Percentiles rank a stretch among this genome's conserved stretches.
These are phyloP conservation scores for Hymenopus coronatus DNA, from an alignment of 2,888 invertebrate species.

Conservation along the genomic window DNA sequence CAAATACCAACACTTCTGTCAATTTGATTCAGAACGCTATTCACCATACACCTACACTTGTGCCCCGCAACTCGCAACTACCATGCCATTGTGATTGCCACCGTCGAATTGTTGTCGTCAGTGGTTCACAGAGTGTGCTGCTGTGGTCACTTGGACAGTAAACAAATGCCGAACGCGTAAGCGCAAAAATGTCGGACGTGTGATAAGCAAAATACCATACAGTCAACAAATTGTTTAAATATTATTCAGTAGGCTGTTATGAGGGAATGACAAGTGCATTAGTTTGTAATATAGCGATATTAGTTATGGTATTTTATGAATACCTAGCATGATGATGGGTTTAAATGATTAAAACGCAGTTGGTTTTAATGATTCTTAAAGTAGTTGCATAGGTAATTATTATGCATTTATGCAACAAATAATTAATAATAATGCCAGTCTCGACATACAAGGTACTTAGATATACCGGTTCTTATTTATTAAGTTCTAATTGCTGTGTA, in stretches of 20 bases:
- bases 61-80: background rate
- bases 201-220: no score
- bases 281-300: background rate
- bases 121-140: background rate
- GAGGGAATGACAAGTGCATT: background rate
- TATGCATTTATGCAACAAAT: no score
- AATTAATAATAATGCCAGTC: no score
- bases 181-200: background rate
- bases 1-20: background rate
- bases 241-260: background rate
- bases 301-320: background rate
- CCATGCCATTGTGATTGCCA: background rate
- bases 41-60: background rate
- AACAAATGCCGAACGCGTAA: background rate
- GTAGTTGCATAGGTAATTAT: no score
- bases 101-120: background rate
- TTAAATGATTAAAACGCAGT: no score
- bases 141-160: background rate
- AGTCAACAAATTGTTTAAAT: no score
- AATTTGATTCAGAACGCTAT: background rate
- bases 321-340: no score
- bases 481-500: no score
- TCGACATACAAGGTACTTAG: no score
- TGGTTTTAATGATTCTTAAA: no score
- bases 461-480: no score